A percentile compares a stretch with the other conserved stretches of the same genome.
These are phyloP conservation scores for Esox lucius DNA, from an alignment of 2,797 vertebrate species.

Conservation along the genomic window DNA sequence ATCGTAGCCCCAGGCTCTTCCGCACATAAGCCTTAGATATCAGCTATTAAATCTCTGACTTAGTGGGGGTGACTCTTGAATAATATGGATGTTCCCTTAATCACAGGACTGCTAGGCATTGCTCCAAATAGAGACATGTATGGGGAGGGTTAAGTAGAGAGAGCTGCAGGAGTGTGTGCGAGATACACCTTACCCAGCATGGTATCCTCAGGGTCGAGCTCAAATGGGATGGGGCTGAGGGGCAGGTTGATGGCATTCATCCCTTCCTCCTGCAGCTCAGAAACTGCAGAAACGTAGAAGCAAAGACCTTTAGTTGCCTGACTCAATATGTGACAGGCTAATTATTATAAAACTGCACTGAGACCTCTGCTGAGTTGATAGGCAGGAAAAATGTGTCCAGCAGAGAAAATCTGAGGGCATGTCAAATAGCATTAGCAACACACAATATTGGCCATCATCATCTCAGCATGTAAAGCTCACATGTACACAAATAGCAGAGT, in stretches of 20 bases:
- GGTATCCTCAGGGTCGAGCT: constrained; percentile 87
- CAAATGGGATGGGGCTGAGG: constrained; percentile 84
- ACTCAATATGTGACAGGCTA: neutral
- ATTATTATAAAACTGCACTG: constrained; percentile 4
- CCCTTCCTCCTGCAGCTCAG: constrained; percentile 88
- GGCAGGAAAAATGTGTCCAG: constrained; percentile 6
- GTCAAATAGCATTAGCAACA: constrained; percentile 8
- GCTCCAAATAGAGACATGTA: too few relatives aligned
- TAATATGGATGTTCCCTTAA: too few relatives aligned
- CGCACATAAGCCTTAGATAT: too few relatives aligned
- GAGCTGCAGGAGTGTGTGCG: neutral
- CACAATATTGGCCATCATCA: constrained; percentile 23
- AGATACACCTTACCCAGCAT: constrained; percentile 79
- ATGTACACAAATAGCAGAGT: constrained; percentile 15
- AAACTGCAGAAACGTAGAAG: constrained; percentile 70
- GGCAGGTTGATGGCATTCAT: constrained; percentile 90
- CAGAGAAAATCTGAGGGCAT: constrained; percentile 1
- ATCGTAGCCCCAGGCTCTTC: too few relatives aligned
- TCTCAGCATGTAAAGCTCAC: constrained; percentile 20
- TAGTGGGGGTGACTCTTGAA: too few relatives aligned
- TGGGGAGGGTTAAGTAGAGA: constrained; percentile 17
- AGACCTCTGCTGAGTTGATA: neutral
- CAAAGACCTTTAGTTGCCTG: neutral
- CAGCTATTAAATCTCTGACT: too few relatives aligned
- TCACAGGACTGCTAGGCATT: too few relatives aligned